phyloP scores from a whole-genome alignment of 2,797 vertebrate species.

The Neosilurus mollespiculum region DNA sequence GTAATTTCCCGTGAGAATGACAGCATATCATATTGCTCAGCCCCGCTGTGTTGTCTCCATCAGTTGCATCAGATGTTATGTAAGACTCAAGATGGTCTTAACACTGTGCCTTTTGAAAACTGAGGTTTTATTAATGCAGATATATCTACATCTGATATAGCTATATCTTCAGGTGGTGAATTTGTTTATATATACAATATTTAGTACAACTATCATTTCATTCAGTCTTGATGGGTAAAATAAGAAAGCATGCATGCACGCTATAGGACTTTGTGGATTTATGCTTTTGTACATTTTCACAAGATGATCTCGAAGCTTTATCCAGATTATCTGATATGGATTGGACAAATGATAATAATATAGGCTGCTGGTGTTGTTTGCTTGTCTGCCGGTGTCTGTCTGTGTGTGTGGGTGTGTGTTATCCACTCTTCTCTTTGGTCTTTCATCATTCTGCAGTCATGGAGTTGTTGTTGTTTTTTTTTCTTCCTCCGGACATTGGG shows the following conservation, averaged over 20 bases:
- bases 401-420: slow-evolving; percentile 26
- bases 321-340: slow-evolving; percentile 39
- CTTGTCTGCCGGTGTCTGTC: background rate
- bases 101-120: background rate
- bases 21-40: slow-evolving; percentile 20
- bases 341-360: slow-evolving; percentile 31
- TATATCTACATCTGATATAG: background rate
- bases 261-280: slow-evolving; percentile 19
- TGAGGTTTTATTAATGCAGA: background rate
- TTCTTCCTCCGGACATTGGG: slow-evolving; percentile 2
- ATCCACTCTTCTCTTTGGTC: slow-evolving; percentile 4
- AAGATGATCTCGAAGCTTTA: slow-evolving; percentile 36
- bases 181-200: background rate
- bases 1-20: slow-evolving; percentile 29
- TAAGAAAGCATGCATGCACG: background rate
- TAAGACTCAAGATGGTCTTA: slow-evolving; percentile 10
- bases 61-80: slow-evolving; percentile 28
- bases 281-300: slow-evolving; percentile 10
- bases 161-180: too few relatives aligned
- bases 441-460: slow-evolving; percentile 31
- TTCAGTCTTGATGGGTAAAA: background rate
- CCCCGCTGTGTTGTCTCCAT: slow-evolving; percentile 16
- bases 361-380: slow-evolving; percentile 11
- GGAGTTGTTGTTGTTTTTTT: background rate
- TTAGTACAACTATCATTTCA: background rate